Evolutionary conservation across 2,888 invertebrate species (phyloP).

Genomic region (Gonocerus acuteangulatus): DNA sequence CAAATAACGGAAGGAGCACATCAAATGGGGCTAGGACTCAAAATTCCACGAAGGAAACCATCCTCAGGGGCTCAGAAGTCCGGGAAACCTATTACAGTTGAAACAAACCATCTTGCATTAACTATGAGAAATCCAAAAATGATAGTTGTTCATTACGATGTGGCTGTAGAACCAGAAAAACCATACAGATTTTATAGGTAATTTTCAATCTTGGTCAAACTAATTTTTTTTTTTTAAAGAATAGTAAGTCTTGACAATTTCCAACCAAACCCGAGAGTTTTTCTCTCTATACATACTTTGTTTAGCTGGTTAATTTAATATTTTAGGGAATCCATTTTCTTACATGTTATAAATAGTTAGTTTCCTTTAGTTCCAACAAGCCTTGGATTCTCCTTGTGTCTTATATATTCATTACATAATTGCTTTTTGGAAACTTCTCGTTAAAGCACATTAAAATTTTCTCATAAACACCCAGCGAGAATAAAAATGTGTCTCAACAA

Average conservation of each 20-base stretch:
- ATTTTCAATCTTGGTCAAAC: neutral
- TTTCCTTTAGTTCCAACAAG: too few relatives aligned
- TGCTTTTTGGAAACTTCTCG: too few relatives aligned
- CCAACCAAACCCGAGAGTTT: too few relatives aligned
- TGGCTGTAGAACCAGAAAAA: slow-evolving; percentile 58
- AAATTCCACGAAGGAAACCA: slow-evolving; percentile 1
- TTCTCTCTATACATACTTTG: neutral
- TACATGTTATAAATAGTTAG: too few relatives aligned
- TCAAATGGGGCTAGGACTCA: neutral
- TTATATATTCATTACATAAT: too few relatives aligned
- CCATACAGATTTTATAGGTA: slow-evolving; percentile 56
- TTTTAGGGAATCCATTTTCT: too few relatives aligned
- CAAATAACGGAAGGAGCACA: neutral
- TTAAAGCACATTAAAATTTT: too few relatives aligned
- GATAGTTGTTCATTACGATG: slow-evolving; percentile 70
- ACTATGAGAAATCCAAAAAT: slow-evolving; percentile 46
- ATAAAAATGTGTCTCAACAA: too few relatives aligned
- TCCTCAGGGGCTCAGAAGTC: neutral
- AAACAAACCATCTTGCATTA: slow-evolving; percentile 60
- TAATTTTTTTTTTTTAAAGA: too few relatives aligned
- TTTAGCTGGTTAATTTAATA: neutral
- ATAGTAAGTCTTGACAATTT: too few relatives aligned
- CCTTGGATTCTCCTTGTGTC: too few relatives aligned
- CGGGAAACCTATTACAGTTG: slow-evolving; percentile 47
- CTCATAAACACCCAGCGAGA: too few relatives aligned